Evolutionary conservation across 2,888 invertebrate species (phyloP).

Genomic region (Drosophila atripex): DNA sequence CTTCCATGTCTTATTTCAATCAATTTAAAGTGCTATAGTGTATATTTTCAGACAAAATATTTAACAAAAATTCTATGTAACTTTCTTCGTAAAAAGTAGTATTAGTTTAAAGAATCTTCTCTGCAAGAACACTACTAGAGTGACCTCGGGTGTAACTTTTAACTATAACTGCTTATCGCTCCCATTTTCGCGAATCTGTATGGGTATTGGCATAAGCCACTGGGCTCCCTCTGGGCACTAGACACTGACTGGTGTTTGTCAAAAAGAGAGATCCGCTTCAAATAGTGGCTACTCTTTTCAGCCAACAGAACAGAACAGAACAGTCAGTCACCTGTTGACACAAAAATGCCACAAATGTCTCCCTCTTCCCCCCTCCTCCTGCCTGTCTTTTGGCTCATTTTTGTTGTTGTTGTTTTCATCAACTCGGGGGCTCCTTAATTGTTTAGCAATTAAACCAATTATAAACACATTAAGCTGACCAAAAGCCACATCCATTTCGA

Average conservation of each 20-base stretch:
- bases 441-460: conserved; percentile 71
- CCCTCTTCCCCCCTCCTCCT: not conserved
- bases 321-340: conserved; percentile 47
- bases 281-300: conserved; percentile 5
- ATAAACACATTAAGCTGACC: conserved; percentile 67
- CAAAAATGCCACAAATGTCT: conserved; percentile 35
- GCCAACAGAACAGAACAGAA: conserved; percentile 4
- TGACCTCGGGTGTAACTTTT: not conserved
- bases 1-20: too few species aligned
- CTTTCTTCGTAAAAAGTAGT: not conserved
- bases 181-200: conserved; percentile 30
- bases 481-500: conserved; percentile 55
- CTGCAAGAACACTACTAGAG: not conserved
- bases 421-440: conserved; percentile 54
- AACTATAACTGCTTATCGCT: conserved; percentile 61
- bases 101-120: not conserved
- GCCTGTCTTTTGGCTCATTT: conserved; percentile 44
- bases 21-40: too few species aligned
- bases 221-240: too few species aligned
- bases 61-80: too few species aligned
- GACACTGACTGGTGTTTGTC: not conserved
- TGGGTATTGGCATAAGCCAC: not conserved
- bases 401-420: conserved; percentile 32
- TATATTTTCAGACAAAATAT: too few species aligned
- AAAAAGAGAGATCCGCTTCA: conserved; percentile 4